Percentiles rank a stretch among this genome's conserved stretches.
phyloP scores from a whole-genome alignment of 2,888 invertebrate genomes.

The Torymus aiolomorphi region DNA sequence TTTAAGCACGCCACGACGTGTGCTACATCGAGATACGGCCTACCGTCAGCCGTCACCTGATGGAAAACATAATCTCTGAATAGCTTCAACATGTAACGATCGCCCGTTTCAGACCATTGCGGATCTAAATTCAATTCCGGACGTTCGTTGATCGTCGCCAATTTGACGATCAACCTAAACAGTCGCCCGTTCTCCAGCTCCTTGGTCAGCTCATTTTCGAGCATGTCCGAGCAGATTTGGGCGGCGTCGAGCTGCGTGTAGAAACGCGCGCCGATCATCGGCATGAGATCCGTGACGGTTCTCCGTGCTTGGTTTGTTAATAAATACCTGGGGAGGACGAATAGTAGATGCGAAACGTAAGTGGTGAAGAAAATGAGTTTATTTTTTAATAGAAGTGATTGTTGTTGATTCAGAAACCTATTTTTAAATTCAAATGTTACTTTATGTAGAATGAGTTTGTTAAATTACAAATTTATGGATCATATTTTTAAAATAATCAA shows the following conservation, averaged over 20 bases:
- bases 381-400: no score
- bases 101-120: slow-evolving; percentile 98
- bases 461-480: no score
- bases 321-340: slow-evolving; percentile 80
- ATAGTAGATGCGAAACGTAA: slow-evolving; percentile 35
- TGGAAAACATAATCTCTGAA: slow-evolving; percentile 99
- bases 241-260: slow-evolving; percentile 96
- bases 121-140: slow-evolving; percentile 96
- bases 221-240: slow-evolving; percentile 89
- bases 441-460: no score
- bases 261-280: slow-evolving; percentile 98
- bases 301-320: slow-evolving; percentile 82
- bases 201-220: slow-evolving; percentile 93
- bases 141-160: slow-evolving; percentile 95
- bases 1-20: slow-evolving; percentile 96
- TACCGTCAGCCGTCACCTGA: slow-evolving; percentile 92
- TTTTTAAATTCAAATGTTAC: no score
- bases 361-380: not conserved
- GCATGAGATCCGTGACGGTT: slow-evolving; percentile 97
- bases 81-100: slow-evolving; percentile 97
- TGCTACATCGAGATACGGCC: slow-evolving; percentile 97
- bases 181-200: slow-evolving; percentile 97
- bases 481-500: no score
- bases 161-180: slow-evolving; percentile 91
- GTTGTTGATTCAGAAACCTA: no score